Conservation (phyloP, 2,888 invertebrate genomes). For the Acleris literana region DNA sequence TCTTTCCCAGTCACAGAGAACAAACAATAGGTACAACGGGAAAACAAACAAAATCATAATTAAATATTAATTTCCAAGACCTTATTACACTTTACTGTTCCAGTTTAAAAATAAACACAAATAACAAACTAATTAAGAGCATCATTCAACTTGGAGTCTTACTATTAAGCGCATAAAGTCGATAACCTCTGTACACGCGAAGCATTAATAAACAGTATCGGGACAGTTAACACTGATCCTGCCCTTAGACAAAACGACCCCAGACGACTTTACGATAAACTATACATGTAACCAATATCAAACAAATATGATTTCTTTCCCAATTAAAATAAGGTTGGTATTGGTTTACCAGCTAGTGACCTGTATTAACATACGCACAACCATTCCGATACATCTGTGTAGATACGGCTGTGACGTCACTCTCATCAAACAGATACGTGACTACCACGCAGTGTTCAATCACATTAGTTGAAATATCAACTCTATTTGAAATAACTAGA, state of each 20-base stretch:
- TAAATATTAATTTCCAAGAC: neutral
- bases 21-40: neutral
- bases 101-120: conserved; percentile 34
- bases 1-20: neutral
- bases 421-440: conserved; percentile 21
- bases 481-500: too few species aligned
- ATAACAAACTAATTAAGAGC: conserved; percentile 33
- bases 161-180: conserved; percentile 8
- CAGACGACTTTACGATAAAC: conserved; percentile 23
- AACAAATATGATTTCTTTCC: conserved; percentile 3
- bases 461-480: too few species aligned
- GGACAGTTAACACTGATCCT: conserved; percentile 34
- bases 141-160: conserved; percentile 26
- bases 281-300: neutral
- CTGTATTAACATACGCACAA: conserved; percentile 7
- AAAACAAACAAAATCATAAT: conserved; percentile 3
- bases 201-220: conserved; percentile 27
- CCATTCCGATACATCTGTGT: conserved; percentile 1
- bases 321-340: neutral
- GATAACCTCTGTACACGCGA: conserved; percentile 22
- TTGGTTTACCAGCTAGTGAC: neutral
- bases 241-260: conserved; percentile 34
- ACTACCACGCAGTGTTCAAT: conserved; percentile 16
- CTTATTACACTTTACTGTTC: conserved; percentile 14
- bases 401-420: conserved; percentile 17